Evolutionary conservation across 2,113 vertebrate genomes (phyloP).

Genomic region (Formicarius rufipectus): DNA sequence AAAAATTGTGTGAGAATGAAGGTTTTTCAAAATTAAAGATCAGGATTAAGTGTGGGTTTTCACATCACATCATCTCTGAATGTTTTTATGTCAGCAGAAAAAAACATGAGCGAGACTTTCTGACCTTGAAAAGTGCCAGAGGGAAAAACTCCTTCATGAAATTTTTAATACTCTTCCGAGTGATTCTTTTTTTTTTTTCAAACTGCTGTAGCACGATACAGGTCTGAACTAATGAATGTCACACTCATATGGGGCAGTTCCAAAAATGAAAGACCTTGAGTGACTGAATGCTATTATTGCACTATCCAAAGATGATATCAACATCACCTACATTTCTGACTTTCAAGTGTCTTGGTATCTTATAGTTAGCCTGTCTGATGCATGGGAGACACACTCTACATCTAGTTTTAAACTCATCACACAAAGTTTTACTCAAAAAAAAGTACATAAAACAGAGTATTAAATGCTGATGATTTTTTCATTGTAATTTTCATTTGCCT

Average conservation of each 20-base stretch:
- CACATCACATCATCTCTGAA: not conserved
- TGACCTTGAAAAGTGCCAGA: constrained; percentile 58
- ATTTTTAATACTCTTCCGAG: constrained; percentile 40
- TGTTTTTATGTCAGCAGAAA: constrained; percentile 51
- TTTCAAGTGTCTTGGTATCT: constrained; percentile 48
- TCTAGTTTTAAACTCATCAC: not conserved
- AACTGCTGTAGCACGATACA: not conserved
- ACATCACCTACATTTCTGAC: constrained; percentile 63
- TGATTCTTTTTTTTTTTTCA: constrained; percentile 4
- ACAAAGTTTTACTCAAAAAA: not conserved
- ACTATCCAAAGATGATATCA: not conserved
- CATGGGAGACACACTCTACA: not conserved
- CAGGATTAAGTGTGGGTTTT: not conserved
- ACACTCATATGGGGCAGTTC: constrained; percentile 47
- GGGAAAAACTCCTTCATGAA: constrained; percentile 49
- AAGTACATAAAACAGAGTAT: not conserved
- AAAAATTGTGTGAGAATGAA: constrained; percentile 12
- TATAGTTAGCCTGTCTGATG: not conserved
- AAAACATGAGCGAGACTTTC: constrained; percentile 17
- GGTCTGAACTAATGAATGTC: constrained; percentile 56
- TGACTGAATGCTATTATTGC: constrained; percentile 19
- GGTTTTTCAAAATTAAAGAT: not conserved
- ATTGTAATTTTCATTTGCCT: not conserved
- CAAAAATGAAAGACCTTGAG: constrained; percentile 65
- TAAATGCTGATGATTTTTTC: not conserved